Percentiles rank a stretch among this genome's conserved stretches.
phyloP scores from a whole-genome alignment of 2,888 invertebrate genomes.

The Pristionchus fissidentatus region DNA sequence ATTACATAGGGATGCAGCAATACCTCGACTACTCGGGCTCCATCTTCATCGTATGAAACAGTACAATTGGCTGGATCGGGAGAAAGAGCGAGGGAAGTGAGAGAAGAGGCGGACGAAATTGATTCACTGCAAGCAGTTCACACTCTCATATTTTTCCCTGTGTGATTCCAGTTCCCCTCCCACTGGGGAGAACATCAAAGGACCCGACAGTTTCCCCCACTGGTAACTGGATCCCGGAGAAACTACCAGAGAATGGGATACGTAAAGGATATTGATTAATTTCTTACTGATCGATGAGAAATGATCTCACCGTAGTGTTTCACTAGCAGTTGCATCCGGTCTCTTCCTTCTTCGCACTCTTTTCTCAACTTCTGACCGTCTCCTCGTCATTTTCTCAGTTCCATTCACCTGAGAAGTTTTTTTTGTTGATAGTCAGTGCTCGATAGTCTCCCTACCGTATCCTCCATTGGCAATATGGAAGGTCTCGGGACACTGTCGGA shows the following conservation, averaged over 20 bases:
- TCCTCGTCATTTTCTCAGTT: not conserved
- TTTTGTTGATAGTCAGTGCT: not conserved
- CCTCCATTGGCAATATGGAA: not conserved
- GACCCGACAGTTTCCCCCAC: too few relatives aligned
- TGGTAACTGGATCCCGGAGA: too few relatives aligned
- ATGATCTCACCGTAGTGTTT: conserved; percentile 11
- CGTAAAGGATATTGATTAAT: not conserved
- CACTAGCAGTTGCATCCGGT: not conserved
- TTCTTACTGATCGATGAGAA: too few relatives aligned
- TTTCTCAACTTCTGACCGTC: not conserved
- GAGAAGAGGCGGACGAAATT: conserved; percentile 19
- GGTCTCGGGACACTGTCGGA: not conserved
- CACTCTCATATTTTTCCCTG: too few relatives aligned
- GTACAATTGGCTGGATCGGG: not conserved
- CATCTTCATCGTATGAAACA: not conserved
- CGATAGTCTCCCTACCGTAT: not conserved
- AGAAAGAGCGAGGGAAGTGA: conserved; percentile 23
- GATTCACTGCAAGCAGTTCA: not conserved
- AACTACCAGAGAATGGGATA: not conserved
- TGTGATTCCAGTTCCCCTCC: too few relatives aligned
- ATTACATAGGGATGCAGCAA: not conserved
- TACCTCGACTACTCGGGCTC: conserved; percentile 14
- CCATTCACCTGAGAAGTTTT: not conserved
- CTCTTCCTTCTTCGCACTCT: conserved; percentile 5
- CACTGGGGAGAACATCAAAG: too few relatives aligned